These are phyloP conservation scores for Gallinago media DNA, from an alignment of 2,113 vertebrate genomes.

Conservation along the genomic window DNA sequence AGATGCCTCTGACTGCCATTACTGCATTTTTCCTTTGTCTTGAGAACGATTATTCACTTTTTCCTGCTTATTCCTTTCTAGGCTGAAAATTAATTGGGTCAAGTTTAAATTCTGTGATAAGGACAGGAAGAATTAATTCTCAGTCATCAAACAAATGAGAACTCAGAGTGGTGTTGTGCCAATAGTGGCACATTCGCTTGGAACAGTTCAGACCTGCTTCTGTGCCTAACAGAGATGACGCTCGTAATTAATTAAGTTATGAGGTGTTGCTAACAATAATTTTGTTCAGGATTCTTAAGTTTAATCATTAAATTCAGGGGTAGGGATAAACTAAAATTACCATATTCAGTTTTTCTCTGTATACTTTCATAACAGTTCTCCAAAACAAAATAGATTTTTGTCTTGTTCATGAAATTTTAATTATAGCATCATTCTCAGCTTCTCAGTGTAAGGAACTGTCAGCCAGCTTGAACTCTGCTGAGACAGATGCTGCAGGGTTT, in stretches of 20 bases:
- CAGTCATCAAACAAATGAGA: slow-evolving; percentile 22
- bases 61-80: slow-evolving; percentile 36
- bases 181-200: not conserved
- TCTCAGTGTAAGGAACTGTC: slow-evolving; percentile 59
- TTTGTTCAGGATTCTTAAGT: slow-evolving; percentile 21
- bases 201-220: slow-evolving; percentile 14
- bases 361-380: slow-evolving; percentile 28
- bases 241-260: slow-evolving; percentile 41
- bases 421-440: slow-evolving; percentile 60
- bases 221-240: not conserved
- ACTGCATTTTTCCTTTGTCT: not conserved
- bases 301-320: slow-evolving; percentile 19
- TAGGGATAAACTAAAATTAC: slow-evolving; percentile 22
- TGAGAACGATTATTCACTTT: not conserved
- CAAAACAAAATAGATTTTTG: slow-evolving; percentile 58
- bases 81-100: slow-evolving; percentile 33
- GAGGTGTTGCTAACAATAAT: slow-evolving; percentile 40
- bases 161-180: not conserved
- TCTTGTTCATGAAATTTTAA: slow-evolving; percentile 64
- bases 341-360: slow-evolving; percentile 11
- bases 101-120: slow-evolving; percentile 49
- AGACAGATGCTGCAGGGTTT: slow-evolving; percentile 58
- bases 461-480: slow-evolving; percentile 65
- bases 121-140: slow-evolving; percentile 23
- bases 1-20: not conserved